phyloP scores from a whole-genome alignment of 2,113 vertebrate species.

The Perccottus glenii region DNA sequence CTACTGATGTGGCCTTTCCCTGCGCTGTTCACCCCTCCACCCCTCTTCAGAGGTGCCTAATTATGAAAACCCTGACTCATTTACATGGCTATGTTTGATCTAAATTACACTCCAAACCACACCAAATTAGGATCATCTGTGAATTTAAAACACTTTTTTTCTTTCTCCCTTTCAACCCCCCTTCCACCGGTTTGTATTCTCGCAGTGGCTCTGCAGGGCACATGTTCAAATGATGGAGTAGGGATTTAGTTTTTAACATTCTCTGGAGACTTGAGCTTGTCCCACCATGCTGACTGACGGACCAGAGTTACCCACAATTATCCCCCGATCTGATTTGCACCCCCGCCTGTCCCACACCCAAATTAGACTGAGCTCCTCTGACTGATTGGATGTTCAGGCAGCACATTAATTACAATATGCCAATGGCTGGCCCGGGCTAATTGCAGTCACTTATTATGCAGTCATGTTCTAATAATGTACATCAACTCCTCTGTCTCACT shows the following conservation, averaged over 20 bases:
- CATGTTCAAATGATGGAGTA: conserved; percentile 92
- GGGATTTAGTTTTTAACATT: conserved; percentile 88
- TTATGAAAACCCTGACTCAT: conserved; percentile 99
- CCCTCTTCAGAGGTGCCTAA: conserved; percentile 92
- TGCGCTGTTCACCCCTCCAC: conserved; percentile 51
- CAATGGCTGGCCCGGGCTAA: conserved; percentile 68
- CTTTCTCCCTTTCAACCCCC: conserved; percentile 25
- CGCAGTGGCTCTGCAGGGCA: conserved; percentile 86
- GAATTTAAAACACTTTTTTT: conserved; percentile 90
- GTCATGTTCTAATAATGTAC: conserved; percentile 70
- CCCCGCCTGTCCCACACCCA: conserved; percentile 46
- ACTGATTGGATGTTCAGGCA: conserved; percentile 61
- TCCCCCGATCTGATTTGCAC: conserved; percentile 72
- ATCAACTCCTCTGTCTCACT: conserved; percentile 50
- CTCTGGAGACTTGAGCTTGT: conserved; percentile 87
- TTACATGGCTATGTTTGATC: conserved; percentile 99
- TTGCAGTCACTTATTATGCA: conserved; percentile 73
- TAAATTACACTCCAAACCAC: conserved; percentile 99
- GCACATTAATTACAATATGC: conserved; percentile 73
- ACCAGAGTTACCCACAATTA: conserved; percentile 82
- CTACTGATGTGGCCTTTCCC: conserved; percentile 90
- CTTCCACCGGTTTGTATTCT: conserved; percentile 67
- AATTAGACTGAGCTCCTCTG: conserved; percentile 63
- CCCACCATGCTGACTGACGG: conserved; percentile 77
- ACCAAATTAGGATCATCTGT: conserved; percentile 99